A percentile compares a stretch with the other conserved stretches of the same genome.
Conservation (phyloP, 1,140 invertebrate genomes). For the Ctenoplectra terminalis region DNA sequence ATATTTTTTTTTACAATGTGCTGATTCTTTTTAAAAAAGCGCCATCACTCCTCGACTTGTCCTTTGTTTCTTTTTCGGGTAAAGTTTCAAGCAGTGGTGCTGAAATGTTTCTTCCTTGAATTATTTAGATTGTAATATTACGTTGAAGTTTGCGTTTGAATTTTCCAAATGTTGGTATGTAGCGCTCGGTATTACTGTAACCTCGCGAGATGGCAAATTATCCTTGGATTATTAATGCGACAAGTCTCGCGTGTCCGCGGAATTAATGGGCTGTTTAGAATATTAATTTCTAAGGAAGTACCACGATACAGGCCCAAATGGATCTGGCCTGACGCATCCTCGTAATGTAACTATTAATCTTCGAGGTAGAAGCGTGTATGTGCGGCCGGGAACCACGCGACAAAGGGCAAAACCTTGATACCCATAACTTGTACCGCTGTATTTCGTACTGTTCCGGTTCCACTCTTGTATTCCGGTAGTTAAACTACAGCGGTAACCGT, state of each 20-base stretch:
- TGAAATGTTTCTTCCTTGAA: too few species aligned
- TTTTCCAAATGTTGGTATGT: not conserved
- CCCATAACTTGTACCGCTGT: conserved; percentile 22
- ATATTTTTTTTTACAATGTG: too few species aligned
- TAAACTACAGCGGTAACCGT: not conserved
- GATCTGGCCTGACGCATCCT: conserved; percentile 36
- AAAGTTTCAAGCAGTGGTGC: too few species aligned
- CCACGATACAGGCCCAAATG: conserved; percentile 33
- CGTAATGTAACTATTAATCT: conserved; percentile 55
- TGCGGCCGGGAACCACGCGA: not conserved
- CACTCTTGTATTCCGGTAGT: not conserved
- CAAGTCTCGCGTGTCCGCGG: conserved; percentile 48
- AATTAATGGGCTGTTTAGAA: conserved; percentile 49
- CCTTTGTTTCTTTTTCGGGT: too few species aligned
- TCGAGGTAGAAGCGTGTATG: conserved; percentile 1
- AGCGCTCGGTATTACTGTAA: not conserved
- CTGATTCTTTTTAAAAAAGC: too few species aligned
- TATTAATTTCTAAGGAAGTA: conserved; percentile 55
- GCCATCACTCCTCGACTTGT: too few species aligned
- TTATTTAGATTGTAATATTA: too few species aligned
- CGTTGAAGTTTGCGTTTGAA: not conserved
- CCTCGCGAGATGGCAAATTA: conserved; percentile 28
- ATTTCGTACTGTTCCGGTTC: conserved; percentile 5
- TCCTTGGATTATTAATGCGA: conserved; percentile 49
- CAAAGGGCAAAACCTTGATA: conserved; percentile 49